Base-by-base conservation (phyloP, 2,888 invertebrate species). In the Allolobophora icterica region DNA sequence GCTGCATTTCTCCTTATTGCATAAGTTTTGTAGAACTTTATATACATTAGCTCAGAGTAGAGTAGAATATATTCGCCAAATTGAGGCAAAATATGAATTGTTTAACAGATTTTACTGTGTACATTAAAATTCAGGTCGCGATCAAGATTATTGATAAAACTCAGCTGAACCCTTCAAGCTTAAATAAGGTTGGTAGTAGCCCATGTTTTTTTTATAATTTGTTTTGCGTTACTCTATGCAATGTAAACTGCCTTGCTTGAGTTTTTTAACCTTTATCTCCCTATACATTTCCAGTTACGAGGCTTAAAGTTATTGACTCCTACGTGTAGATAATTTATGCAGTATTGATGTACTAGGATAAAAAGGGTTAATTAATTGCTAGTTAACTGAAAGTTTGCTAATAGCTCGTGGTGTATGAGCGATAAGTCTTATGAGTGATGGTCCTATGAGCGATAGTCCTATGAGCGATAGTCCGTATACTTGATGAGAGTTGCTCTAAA, bases 31-130 rank as follows among this genome's bases (percentile, higher is more conserved):
- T 52, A 24, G 52, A 52, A 52, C 24, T 52, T 52, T 52, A 52
- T 52, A 21, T 52, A 95, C 95, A 94, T 34, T 38, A n/a, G 1
- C 52, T 24, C 52, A 52, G 21, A 52, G 52, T 21, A 24, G 52
- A 52, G 52, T 52, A 24, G 24, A 52, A 52, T 52, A 52, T 52
- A 5, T 52, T 52, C 52, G 17, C 24, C 52, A 52, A 19, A 52
- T 52, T 52, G 52, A 52, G 24, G 52, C 52, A 52, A 52, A 42
- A 42, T 42, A 42, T 52, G 52, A 52, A 21, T 52, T 52, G 52
- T 52, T 17, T 52, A 52, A 52, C 52, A 52, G 52, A 71, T 30
- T n/a, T 71, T 71, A 71, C n/a, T 71, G 71, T 71, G n/a, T 71
- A 1, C 30, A n/a, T 71, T 71, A 30, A 71, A 71, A 89, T 89